These are phyloP conservation scores for Centropus unirufus DNA, from an alignment of 2,113 vertebrate species.

Conservation along the genomic window DNA sequence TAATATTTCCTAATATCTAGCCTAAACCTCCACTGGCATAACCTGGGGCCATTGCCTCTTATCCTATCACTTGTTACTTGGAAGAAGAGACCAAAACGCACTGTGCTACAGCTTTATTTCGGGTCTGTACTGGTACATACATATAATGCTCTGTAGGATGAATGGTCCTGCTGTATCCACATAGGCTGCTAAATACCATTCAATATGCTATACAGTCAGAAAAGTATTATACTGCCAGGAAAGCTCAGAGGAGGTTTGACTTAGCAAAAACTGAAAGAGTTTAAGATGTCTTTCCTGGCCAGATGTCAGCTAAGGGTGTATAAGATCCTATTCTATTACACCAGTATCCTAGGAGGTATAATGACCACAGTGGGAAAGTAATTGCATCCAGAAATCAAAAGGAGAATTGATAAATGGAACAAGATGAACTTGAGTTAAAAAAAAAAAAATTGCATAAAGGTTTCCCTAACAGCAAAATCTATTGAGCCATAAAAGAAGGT, in stretches of 20 bases:
- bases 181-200: neutral
- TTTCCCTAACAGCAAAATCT: constrained; percentile 15
- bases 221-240: neutral
- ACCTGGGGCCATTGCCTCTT: no score
- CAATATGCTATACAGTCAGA: neutral
- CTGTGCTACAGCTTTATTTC: no score
- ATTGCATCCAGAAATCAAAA: constrained; percentile 29
- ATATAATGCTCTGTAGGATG: neutral
- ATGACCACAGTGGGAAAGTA: constrained; percentile 31
- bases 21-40: no score
- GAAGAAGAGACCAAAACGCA: no score
- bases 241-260: neutral
- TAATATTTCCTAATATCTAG: no score
- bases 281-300: neutral
- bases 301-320: neutral
- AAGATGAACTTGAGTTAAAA: neutral
- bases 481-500: neutral
- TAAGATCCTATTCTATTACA: neutral
- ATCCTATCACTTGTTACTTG: no score
- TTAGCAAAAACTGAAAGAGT: neutral
- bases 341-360: constrained; percentile 13
- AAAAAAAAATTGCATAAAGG: neutral
- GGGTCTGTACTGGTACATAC: no score
- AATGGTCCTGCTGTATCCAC: neutral
- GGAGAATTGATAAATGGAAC: constrained; percentile 24